phyloP scores from a whole-genome alignment of 1,140 invertebrate genomes.

The Heliconius melpomene region DNA sequence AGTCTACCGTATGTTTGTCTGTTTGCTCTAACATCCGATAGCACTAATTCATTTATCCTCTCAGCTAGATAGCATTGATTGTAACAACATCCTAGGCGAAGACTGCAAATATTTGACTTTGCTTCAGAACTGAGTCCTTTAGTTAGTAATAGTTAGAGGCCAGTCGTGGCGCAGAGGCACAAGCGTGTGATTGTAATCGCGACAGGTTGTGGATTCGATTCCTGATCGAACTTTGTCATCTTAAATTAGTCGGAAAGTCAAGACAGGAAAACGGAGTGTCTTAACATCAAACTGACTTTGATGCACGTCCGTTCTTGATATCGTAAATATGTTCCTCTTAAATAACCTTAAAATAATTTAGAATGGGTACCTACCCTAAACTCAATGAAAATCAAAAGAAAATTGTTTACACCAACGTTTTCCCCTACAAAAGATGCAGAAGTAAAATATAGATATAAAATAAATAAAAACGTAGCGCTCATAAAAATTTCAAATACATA shows the following conservation, averaged over 20 bases:
- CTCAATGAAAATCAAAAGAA: too few relatives aligned
- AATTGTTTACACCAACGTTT: not conserved
- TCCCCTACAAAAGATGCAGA: not conserved
- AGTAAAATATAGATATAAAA: not conserved
- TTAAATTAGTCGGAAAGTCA: too few relatives aligned
- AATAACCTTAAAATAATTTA: too few relatives aligned
- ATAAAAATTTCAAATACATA: slow-evolving; percentile 4
- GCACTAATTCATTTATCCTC: slow-evolving; percentile 11
- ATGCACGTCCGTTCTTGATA: too few relatives aligned
- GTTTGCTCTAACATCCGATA: slow-evolving; percentile 1
- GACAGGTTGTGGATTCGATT: too few relatives aligned
- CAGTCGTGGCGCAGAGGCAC: too few relatives aligned
- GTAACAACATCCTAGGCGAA: not conserved
- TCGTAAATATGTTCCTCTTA: too few relatives aligned
- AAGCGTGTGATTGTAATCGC: too few relatives aligned
- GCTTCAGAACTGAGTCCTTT: not conserved
- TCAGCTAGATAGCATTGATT: not conserved
- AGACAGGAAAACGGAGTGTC: too few relatives aligned
- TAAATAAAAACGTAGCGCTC: not conserved
- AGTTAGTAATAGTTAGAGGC: not conserved
- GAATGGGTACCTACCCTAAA: too few relatives aligned
- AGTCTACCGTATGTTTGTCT: slow-evolving; percentile 8
- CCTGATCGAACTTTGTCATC: too few relatives aligned
- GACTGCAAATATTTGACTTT: slow-evolving; percentile 1
- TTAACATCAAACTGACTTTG: too few relatives aligned